phyloP scores from a whole-genome alignment of 2,113 vertebrate species.

The Meles meles region DNA sequence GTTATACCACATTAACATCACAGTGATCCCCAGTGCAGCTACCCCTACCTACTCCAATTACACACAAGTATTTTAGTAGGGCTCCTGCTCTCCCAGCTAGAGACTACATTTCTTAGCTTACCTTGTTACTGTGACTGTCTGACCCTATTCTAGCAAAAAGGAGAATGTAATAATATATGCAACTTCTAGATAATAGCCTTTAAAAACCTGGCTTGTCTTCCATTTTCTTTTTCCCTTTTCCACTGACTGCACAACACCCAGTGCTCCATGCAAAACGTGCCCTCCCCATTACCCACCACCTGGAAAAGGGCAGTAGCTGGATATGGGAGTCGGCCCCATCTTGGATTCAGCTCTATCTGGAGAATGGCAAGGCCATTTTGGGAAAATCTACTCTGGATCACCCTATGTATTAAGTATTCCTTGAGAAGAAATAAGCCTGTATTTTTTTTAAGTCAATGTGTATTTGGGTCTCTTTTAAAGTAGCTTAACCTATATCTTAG shows the following conservation, averaged over 20 bases:
- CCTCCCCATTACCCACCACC: no score
- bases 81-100: neutral
- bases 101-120: neutral
- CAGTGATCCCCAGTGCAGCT: neutral
- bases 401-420: neutral
- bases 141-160: neutral
- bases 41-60: neutral
- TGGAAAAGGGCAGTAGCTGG: neutral
- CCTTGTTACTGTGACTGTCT: neutral
- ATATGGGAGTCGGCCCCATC: neutral
- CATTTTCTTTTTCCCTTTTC: neutral
- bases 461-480: neutral
- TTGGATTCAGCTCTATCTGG: neutral
- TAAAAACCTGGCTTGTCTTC: neutral
- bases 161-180: neutral
- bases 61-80: neutral
- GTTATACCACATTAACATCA: neutral
- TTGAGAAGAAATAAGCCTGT: neutral
- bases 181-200: neutral
- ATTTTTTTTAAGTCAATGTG: neutral
- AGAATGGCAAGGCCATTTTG: neutral
- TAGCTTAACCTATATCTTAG: neutral
- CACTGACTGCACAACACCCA: no score
- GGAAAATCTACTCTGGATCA: neutral
- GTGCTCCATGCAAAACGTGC: no score